Base-by-base conservation (phyloP, 2,113 vertebrate genomes). In the Bettongia penicillata region DNA sequence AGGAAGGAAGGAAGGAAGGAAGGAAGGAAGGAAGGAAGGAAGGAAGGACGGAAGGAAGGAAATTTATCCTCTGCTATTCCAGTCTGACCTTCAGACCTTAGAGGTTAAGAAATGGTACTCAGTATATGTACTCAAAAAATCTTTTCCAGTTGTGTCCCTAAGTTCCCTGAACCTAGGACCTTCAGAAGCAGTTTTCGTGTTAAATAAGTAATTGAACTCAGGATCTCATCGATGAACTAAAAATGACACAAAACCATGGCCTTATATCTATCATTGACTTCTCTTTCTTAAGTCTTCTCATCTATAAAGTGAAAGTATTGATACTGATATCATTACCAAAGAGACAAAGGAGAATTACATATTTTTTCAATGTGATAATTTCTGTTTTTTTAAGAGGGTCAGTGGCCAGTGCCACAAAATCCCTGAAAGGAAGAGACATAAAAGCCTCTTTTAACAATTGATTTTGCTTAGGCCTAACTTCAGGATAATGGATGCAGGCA, bases 371-470 rank as follows among this genome's bases (percentile, higher is more conserved):
- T 43, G n/a, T 23, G 19, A 8, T 19, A 84, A 43, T 43, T 43
- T 37, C 61, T 37, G 61, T 0, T 37, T 68, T 68, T 84, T 6
- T 16, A 84, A 43, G 19, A 1, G 68, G 19, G n/a, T 5, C 16
- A 43, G 26, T 26, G 50, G 14, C 90, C 48, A 48, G 43, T 50
- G 49, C 12, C 48, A 90, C 28, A 90, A 90, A 50, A 90, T 49
- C 6, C 10, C 90, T 49, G 90, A 90, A 43, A 90, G 53, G 94
- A 91, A 97, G 92, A 89, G 93, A 94, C 61, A 48, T 93, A 97
- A 97, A 93, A 97, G 97, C 95, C 95, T 97, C 96, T 90, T n/a
- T 7, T 19, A 12, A 68, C 31, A 37, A 68, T 16, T 37, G 50
- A 3, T 89, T 94, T 89, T 0, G 0, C 89, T 93, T 93, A 89